Percentiles rank a stretch among this genome's conserved stretches.
These are phyloP conservation scores for Stegophylla sp. DNA, from an alignment of 2,888 invertebrate species.

Conservation along the genomic window DNA sequence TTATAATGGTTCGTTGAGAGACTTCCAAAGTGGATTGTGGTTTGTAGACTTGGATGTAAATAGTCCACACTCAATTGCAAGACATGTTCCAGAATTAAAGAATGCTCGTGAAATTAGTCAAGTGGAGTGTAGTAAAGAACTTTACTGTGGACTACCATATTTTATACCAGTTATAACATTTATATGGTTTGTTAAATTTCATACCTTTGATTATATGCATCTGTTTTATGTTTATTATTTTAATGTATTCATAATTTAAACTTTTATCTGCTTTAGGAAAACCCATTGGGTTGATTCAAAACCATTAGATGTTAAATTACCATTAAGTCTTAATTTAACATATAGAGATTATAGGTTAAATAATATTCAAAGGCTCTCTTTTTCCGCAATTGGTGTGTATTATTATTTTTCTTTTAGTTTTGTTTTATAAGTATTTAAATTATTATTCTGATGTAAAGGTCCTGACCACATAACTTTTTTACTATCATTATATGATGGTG, in stretches of 20 bases:
- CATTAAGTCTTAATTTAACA: slow-evolving; percentile 67
- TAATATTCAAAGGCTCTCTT: slow-evolving; percentile 66
- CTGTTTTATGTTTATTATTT: background rate
- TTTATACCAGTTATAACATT: slow-evolving; percentile 77
- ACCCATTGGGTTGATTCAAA: slow-evolving; percentile 72
- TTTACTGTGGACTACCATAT: slow-evolving; percentile 83
- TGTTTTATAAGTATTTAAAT: no score
- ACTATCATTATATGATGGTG: slow-evolving; percentile 70
- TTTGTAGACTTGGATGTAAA: slow-evolving; percentile 78
- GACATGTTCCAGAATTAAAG: slow-evolving; percentile 69
- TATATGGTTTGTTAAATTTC: slow-evolving; percentile 67
- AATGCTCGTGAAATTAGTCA: slow-evolving; percentile 66
- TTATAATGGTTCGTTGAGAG: slow-evolving; percentile 66
- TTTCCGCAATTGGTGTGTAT: slow-evolving; percentile 67
- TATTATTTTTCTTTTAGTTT: slow-evolving; percentile 14
- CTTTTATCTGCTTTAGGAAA: slow-evolving; percentile 64
- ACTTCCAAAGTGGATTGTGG: slow-evolving; percentile 73
- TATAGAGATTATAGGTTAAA: slow-evolving; percentile 65
- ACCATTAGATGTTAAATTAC: slow-evolving; percentile 67
- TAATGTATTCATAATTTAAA: background rate
- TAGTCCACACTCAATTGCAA: slow-evolving; percentile 71
- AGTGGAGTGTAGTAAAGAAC: slow-evolving; percentile 70
- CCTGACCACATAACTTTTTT: slow-evolving; percentile 75
- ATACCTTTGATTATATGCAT: background rate
- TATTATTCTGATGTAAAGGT: slow-evolving; percentile 65